Base-by-base conservation (phyloP, 1,140 invertebrate genomes). In the Sarcophaga bullata region DNA sequence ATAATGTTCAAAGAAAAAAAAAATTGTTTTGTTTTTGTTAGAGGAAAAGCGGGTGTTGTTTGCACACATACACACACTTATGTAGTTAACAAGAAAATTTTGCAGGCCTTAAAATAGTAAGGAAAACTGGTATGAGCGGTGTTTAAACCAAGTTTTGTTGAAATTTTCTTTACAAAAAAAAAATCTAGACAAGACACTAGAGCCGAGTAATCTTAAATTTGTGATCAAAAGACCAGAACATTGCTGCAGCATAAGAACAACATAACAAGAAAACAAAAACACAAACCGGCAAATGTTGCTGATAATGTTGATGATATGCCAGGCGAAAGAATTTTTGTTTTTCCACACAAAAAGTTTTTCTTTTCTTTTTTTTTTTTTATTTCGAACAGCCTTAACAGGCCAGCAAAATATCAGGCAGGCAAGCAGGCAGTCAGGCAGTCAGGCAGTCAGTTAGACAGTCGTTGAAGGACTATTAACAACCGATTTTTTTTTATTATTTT, bases 141-240 rank as follows among this genome's bases (percentile, higher is more conserved):
- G 19, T 37, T 37, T 37, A 68, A 68, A 68, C 62, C 25, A 37
- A 37, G 25, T 37, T 37, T 37, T 37, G 25, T 37, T 37, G 25
- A 37, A 37, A 72, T 19, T 19, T 25, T 72, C 19, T n/a, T 25
- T 25, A 9, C 62, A 9, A 19, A 25, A 19, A 19, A 25, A 19
- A 17, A 19, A 25, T 25, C 37, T 19, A 7, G 62, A 9, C 37
- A 19, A 25, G 62, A 72, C 19, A 72, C 19, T 25, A 19, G 11
- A 11, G 11, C 62, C 11, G 75, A 4, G 25, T 78, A 78, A 78
- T 78, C 75, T 78, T 9, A 78, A 78, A 48, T 19, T 48, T 9
- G 48, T 50, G 49, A 78, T 78, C 75, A 78, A 78, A 78, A 78
- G 48, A 78, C 48, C 75, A 78, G 75, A 78, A 78, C 75, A 48